These are phyloP conservation scores for Anomalospiza imberbis DNA, from an alignment of 2,797 vertebrate species.

Conservation along the genomic window DNA sequence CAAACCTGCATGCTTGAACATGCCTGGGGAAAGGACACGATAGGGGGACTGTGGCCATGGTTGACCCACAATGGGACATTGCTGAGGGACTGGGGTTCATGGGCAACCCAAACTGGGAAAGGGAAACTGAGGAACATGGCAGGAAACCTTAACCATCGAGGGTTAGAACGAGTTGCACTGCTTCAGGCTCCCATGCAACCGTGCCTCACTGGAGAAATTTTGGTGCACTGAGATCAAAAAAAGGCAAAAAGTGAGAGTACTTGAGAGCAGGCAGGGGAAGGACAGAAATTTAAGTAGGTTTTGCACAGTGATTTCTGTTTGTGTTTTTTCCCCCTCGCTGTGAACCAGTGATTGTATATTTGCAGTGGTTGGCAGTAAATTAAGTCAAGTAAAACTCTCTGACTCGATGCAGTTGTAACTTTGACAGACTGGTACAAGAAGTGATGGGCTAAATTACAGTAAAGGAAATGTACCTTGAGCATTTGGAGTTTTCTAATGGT, in stretches of 20 bases:
- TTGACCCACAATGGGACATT: neutral
- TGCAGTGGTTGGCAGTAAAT: neutral
- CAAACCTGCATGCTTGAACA: neutral
- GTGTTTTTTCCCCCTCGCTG: neutral
- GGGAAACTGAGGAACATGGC: neutral
- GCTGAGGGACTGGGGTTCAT: too few species aligned
- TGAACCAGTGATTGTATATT: neutral
- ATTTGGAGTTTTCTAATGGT: constrained; percentile 17
- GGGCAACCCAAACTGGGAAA: accelerated
- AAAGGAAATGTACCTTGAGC: neutral
- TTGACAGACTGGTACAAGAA: neutral
- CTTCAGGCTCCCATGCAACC: neutral
- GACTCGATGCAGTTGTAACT: neutral
- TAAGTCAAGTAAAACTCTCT: neutral
- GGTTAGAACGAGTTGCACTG: neutral
- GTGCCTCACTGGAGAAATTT: neutral
- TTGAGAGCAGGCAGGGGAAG: neutral
- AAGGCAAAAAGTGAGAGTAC: neutral
- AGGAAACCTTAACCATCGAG: neutral
- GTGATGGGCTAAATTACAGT: constrained; percentile 9
- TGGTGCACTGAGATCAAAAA: neutral
- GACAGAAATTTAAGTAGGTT: neutral
- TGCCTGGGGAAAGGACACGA: neutral
- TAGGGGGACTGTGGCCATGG: accelerated
- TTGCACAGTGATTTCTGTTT: neutral